Evolutionary conservation across 1,140 invertebrate species (phyloP).

Genomic region (Phocides pigmalion): DNA sequence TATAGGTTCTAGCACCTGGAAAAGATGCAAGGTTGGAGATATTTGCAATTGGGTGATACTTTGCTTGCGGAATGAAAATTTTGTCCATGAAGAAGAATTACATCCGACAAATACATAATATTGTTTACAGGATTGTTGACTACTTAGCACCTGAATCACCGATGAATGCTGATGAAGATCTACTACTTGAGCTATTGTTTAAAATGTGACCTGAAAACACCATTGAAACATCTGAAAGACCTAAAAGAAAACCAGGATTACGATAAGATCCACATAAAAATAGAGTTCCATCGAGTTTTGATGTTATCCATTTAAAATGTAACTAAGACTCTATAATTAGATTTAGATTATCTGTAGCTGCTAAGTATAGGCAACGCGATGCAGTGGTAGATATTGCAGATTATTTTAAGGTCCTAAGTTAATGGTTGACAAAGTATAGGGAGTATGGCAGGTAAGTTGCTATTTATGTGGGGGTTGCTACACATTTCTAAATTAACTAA

Average conservation of each 20-base stretch:
- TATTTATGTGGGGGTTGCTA: constrained; percentile 1
- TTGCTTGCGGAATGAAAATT: no score
- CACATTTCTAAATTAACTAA: neutral
- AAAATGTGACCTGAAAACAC: constrained; percentile 66
- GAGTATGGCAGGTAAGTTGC: neutral
- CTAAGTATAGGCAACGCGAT: constrained; percentile 28
- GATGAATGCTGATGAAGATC: constrained; percentile 77
- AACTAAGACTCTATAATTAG: constrained; percentile 20
- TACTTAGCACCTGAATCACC: constrained; percentile 76
- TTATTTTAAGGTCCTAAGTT: constrained; percentile 21
- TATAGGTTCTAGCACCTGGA: no score
- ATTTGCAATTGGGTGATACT: no score
- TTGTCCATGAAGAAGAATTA: neutral
- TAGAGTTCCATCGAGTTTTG: constrained; percentile 19
- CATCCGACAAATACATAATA: neutral
- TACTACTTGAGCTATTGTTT: constrained; percentile 77
- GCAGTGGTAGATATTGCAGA: constrained; percentile 14
- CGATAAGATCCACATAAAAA: constrained; percentile 11
- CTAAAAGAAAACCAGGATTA: constrained; percentile 11
- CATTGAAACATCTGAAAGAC: constrained; percentile 29
- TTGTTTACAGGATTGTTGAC: constrained; percentile 66
- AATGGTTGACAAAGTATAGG: neutral
- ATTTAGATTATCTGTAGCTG: constrained; percentile 29
- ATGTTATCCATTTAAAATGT: constrained; percentile 19
- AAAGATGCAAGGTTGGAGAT: no score